Percentiles rank a stretch among this genome's conserved stretches.
Conservation (phyloP, 2,888 invertebrate genomes). For the Coecobrya sp. region DNA sequence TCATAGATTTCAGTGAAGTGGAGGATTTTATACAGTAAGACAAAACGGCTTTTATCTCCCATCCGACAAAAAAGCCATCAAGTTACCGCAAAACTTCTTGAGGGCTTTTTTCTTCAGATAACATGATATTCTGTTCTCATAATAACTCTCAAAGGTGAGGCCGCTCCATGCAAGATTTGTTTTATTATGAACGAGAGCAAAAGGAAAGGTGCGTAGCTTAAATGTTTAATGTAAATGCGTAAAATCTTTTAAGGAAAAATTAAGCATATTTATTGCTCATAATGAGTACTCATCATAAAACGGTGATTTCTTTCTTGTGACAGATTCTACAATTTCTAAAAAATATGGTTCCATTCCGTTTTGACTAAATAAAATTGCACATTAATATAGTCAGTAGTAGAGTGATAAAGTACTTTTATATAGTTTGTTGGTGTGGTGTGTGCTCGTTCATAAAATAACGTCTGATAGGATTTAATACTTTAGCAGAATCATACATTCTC, state of each 20-base stretch:
- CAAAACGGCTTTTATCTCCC: slow-evolving; percentile 29
- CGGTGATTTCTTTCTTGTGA: slow-evolving; percentile 57
- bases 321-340: slow-evolving; percentile 54
- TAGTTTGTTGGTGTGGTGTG: background rate
- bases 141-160: slow-evolving; percentile 41
- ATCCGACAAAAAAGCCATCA: slow-evolving; percentile 65
- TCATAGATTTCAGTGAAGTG: background rate
- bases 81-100: slow-evolving; percentile 59
- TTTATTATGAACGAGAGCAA: slow-evolving; percentile 4
- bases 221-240: slow-evolving; percentile 13
- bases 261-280: slow-evolving; percentile 54
- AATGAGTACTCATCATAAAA: slow-evolving; percentile 60
- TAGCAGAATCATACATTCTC: background rate
- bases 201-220: background rate
- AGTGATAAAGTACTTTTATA: background rate
- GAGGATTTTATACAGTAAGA: background rate
- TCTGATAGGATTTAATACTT: slow-evolving; percentile 30
- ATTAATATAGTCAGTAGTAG: slow-evolving; percentile 11
- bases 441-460: background rate
- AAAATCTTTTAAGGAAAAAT: slow-evolving; percentile 52
- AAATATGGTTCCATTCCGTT: slow-evolving; percentile 65
- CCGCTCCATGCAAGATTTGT: slow-evolving; percentile 16
- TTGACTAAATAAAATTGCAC: slow-evolving; percentile 56
- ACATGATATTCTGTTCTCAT: no score
- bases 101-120: slow-evolving; percentile 58